These are phyloP conservation scores for Agapetus fuscipes DNA, from an alignment of 2,888 invertebrate species.

Conservation along the genomic window DNA sequence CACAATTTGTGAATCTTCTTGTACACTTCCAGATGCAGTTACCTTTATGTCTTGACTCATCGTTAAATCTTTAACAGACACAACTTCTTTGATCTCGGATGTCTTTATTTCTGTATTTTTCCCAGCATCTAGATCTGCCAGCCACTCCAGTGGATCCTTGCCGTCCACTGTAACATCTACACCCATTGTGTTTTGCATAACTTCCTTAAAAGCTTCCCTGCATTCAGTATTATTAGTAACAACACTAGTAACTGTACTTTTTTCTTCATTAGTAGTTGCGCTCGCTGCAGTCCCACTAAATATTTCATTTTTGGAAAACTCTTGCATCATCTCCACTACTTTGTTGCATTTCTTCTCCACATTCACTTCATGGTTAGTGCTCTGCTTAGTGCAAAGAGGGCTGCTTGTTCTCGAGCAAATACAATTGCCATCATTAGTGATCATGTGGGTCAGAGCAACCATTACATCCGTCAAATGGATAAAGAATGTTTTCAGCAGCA, in stretches of 20 bases:
- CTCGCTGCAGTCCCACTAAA: too few species aligned
- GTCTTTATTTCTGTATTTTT: constrained; percentile 16
- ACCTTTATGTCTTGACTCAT: too few species aligned
- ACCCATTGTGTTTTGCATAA: constrained; percentile 15
- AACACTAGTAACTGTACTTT: constrained; percentile 1
- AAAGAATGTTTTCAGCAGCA: constrained; percentile 38
- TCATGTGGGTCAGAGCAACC: constrained; percentile 36
- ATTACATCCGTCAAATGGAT: constrained; percentile 41
- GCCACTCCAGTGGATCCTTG: constrained; percentile 31
- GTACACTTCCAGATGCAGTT: too few species aligned
- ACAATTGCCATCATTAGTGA: constrained; percentile 22
- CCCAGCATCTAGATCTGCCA: constrained; percentile 22
- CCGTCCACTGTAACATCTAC: constrained; percentile 20
- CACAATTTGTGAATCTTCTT: too few species aligned
- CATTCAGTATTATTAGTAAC: constrained; percentile 5
- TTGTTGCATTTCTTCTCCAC: constrained; percentile 6
- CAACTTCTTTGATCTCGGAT: constrained; percentile 14
- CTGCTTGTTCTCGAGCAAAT: constrained; percentile 1
- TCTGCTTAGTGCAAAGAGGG: constrained; percentile 4
- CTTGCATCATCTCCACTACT: constrained; percentile 3
- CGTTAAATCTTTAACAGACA: too few species aligned
- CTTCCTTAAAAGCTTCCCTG: constrained; percentile 15
- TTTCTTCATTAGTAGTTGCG: background rate
- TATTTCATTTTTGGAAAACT: constrained; percentile 4
- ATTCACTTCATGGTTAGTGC: too few species aligned